phyloP scores from a whole-genome alignment of 1,140 invertebrate genomes.

The Saccostrea cuccullata region DNA sequence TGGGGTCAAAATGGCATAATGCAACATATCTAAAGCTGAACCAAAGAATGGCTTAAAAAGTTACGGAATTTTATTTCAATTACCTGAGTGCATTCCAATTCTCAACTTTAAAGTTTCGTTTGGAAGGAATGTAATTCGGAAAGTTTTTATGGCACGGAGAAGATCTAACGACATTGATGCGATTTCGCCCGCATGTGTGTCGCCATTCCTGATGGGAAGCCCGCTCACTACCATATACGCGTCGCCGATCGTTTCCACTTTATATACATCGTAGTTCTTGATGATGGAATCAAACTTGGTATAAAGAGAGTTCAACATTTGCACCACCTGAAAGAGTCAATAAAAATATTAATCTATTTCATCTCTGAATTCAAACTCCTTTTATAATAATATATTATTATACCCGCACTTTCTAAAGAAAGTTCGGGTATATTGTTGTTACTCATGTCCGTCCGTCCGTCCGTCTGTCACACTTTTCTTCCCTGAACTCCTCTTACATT shows the following conservation, averaged over 20 bases:
- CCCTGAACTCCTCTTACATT: too few species aligned
- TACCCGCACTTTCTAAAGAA: too few species aligned
- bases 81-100: constrained; percentile 96
- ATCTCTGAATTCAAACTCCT: too few species aligned
- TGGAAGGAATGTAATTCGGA: constrained; percentile 90
- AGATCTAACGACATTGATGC: constrained; percentile 91
- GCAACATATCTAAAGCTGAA: too few species aligned
- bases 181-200: constrained; percentile 95
- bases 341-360: too few species aligned
- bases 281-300: constrained; percentile 75
- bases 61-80: constrained; percentile 32
- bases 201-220: constrained; percentile 92
- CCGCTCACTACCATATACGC: constrained; percentile 81
- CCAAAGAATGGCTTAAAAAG: too few species aligned
- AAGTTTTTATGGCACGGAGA: constrained; percentile 89
- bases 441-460: too few species aligned
- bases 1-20: too few species aligned
- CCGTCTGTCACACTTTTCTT: too few species aligned
- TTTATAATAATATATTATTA: too few species aligned
- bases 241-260: constrained; percentile 73
- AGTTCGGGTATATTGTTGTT: too few species aligned
- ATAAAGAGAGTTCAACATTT: constrained; percentile 74
- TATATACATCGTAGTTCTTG: constrained; percentile 75
- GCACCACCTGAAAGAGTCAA: constrained; percentile 79
- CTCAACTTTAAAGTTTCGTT: constrained; percentile 90